Evolutionary conservation across 2,797 vertebrate genomes (phyloP).

Genomic region (Zenarchopterus dispar): DNA sequence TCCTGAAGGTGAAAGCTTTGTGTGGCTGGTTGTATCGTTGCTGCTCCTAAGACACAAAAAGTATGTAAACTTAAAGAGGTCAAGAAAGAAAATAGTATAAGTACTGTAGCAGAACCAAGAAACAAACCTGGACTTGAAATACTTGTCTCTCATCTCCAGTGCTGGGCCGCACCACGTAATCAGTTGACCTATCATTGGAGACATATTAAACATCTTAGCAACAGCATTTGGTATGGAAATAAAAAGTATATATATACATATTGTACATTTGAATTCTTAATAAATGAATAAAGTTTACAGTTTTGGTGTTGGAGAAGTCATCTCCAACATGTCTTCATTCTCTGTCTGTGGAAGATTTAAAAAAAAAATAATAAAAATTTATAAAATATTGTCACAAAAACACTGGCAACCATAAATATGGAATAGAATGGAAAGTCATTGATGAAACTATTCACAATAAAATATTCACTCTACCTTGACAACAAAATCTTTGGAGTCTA

Average conservation of each 20-base stretch:
- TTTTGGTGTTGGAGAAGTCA: slow-evolving; percentile 88
- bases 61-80: neutral
- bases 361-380: slow-evolving; percentile 5
- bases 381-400: neutral
- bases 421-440: neutral
- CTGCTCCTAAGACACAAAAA: slow-evolving; percentile 85
- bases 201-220: slow-evolving; percentile 18
- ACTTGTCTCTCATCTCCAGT: slow-evolving; percentile 95
- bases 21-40: slow-evolving; percentile 98
- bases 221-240: neutral
- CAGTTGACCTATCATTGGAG: slow-evolving; percentile 88
- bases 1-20: slow-evolving; percentile 96
- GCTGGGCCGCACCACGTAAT: slow-evolving; percentile 97
- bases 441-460: neutral
- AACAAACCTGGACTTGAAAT: slow-evolving; percentile 96
- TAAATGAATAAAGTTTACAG: slow-evolving; percentile 85
- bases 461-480: slow-evolving; percentile 87
- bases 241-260: neutral
- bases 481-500: slow-evolving; percentile 95
- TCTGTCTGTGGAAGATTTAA: slow-evolving; percentile 80
- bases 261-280: too few species aligned
- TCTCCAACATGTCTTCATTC: slow-evolving; percentile 90
- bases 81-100: neutral
- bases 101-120: neutral
- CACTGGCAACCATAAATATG: neutral